These are phyloP conservation scores for Drosophila meridiana DNA, from an alignment of 2,888 invertebrate species.

Conservation along the genomic window DNA sequence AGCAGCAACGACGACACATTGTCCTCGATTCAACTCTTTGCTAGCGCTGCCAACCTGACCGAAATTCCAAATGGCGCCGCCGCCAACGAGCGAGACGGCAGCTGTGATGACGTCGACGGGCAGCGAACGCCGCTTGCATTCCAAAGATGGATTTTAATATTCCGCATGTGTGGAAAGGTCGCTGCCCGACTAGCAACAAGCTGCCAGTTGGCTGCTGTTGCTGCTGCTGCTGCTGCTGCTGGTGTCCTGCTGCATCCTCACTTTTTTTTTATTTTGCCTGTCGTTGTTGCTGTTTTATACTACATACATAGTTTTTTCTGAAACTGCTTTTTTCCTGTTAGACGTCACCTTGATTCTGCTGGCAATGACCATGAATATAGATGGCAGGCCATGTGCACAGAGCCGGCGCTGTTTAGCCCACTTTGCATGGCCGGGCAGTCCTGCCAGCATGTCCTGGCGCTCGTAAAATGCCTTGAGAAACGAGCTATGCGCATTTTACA, in stretches of 20 bases:
- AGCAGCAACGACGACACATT: slow-evolving; percentile 64
- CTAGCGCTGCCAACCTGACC: slow-evolving; percentile 75
- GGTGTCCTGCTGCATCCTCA: slow-evolving; percentile 10
- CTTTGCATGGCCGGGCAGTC: slow-evolving; percentile 59
- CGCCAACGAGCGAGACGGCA: slow-evolving; percentile 53
- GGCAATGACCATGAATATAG: slow-evolving; percentile 79
- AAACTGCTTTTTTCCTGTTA: slow-evolving; percentile 20
- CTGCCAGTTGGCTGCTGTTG: not conserved
- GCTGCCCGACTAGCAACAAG: slow-evolving; percentile 69
- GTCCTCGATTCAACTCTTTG: slow-evolving; percentile 79
- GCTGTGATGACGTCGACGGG: slow-evolving; percentile 63
- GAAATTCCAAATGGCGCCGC: slow-evolving; percentile 63
- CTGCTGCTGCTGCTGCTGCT: slow-evolving; percentile 4
- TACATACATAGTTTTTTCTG: slow-evolving; percentile 5
- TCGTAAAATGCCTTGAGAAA: slow-evolving; percentile 57
- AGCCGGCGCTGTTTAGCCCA: slow-evolving; percentile 60
- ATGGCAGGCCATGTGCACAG: slow-evolving; percentile 49
- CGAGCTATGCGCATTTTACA: slow-evolving; percentile 65
- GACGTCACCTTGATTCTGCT: slow-evolving; percentile 79
- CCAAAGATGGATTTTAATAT: slow-evolving; percentile 83
- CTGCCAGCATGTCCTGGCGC: slow-evolving; percentile 18
- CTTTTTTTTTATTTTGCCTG: slow-evolving; percentile 8
- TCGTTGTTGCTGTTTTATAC: slow-evolving; percentile 36
- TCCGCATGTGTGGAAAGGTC: slow-evolving; percentile 82
- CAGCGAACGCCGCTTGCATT: slow-evolving; percentile 75